Percentiles rank a stretch among this genome's conserved stretches.
These are phyloP conservation scores for Trichomycterus rosablanca DNA, from an alignment of 2,113 vertebrate species.

Conservation along the genomic window DNA sequence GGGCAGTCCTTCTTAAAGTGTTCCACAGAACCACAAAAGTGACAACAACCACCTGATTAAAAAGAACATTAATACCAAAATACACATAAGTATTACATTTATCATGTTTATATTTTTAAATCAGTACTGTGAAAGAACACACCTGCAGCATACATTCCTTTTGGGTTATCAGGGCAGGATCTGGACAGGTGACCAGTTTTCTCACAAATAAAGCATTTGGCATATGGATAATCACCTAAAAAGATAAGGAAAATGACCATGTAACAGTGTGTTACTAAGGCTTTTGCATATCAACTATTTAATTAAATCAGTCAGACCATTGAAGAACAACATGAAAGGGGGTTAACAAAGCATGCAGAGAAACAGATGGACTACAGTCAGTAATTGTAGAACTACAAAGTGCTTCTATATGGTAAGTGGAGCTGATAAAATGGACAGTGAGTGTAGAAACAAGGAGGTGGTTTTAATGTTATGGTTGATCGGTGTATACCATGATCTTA, in stretches of 20 bases:
- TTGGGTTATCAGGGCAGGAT: conserved; percentile 90
- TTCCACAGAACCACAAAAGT: conserved; percentile 89
- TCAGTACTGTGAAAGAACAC: not conserved
- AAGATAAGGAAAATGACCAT: not conserved
- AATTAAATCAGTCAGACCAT: too few species aligned
- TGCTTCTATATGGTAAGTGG: too few species aligned
- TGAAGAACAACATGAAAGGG: too few species aligned
- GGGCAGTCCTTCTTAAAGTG: conserved; percentile 94
- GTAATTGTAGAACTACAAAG: too few species aligned
- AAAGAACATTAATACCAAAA: not conserved
- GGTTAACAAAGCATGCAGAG: too few species aligned
- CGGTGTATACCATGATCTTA: too few species aligned
- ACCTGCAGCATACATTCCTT: conserved; percentile 89
- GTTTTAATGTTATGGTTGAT: too few species aligned
- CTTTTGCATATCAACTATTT: too few species aligned
- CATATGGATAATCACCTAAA: conserved; percentile 86
- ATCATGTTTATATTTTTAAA: too few species aligned
- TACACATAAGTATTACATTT: not conserved
- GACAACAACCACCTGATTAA: conserved; percentile 81
- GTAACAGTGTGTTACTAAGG: not conserved
- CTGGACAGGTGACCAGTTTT: conserved; percentile 88
- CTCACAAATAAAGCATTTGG: conserved; percentile 95
- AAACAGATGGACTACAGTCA: too few species aligned
- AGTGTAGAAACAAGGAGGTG: too few species aligned
- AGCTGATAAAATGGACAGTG: too few species aligned